Evolutionary conservation across 2,113 vertebrate genomes (phyloP), one percentile per base, ranked within the genome.

Genomic region (Desmodus rotundus): DNA sequence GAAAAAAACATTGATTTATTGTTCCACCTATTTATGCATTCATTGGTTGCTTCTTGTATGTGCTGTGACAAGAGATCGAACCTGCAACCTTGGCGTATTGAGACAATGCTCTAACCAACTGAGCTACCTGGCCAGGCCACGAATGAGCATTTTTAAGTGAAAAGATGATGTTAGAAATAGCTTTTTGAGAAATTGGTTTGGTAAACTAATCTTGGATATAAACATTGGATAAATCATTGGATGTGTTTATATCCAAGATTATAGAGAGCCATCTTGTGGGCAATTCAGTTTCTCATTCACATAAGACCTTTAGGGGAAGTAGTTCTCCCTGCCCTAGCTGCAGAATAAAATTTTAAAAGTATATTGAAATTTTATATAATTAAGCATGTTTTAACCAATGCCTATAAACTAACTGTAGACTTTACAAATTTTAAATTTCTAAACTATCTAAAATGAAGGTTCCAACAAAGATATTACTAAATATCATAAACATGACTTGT

Each of bases 131-230:
- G 28, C 61, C 28, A 63, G 28, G 61, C 61, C 61, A 63, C 61
- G 4, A 74, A 10, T 89, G 52, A 33, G 31, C 74, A 24, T 63
- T 54, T 81, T 95, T 95, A 54, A 93, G 24, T 47, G 31, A 63
- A 90, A 52, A 95, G 38, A 92, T 74, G 24, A 78, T n/a, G 41
- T 89, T 84, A 84, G 31, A 96, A 96, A 89, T 78, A 82, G 26
- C n/a, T 41, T 94, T 81, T 81, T 83, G 43, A 85, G 68, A 95
- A 74, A 82, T 36, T 88, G 52, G 5, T 45, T 96, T 76, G n/a
- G 52, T 54, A 93, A 87, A 81, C 6, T 77, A n/a, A 56, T n/a
- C n/a, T n/a, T n/a, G n/a, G n/a, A n/a, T n/a, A n/a, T n/a, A n/a
- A n/a, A n/a, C n/a, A n/a, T n/a, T n/a, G n/a, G n/a, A n/a, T n/a